Base-by-base conservation (phyloP, 2,888 invertebrate genomes). In the Aporophyla lueneburgensis region DNA sequence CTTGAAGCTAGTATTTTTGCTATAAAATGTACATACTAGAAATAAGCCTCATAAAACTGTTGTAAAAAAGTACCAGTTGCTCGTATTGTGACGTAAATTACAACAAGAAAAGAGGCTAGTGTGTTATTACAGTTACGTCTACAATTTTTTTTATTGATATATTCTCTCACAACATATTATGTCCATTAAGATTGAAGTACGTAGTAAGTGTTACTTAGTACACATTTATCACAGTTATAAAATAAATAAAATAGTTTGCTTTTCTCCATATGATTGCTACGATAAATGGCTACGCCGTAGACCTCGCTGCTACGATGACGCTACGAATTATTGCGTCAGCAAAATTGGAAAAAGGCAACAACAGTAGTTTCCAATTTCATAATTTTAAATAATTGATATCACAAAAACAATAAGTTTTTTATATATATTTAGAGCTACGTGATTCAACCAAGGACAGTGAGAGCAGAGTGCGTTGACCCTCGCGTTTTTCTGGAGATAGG, bases 261-360 rank as follows among this genome's bases (percentile, higher is more conserved):
- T 6, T 43, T 16, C 14, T 14, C 14, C 40, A 33, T 24, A 19
- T 27, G 59, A 49, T 21, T 43, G 71, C 80, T 84, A 84, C 68
- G 71, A 56, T 19, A 59, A 71, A 68, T 16, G 12, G 71, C 82
- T 82, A 82, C 82, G 84, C 16, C 84, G 82, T 80, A 84, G 82
- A n/a, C 65, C 24, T 51, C 65, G 84, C 76, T 24, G 71, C 81
- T 27, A 76, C 61, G 61, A n/a, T 0, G 58, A 19, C 40, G 24
- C 46, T 71, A 53, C 40, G 56, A 58, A 43, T 33, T 24, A 58
- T 61, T 51, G 16, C 46, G 24, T 21, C n/a, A 62, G 21, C 7
- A 14, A 68, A 70, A 74, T 54, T 27, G 43, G n/a, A 62, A 70
- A 21, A 58, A 14, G 5, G 1, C n/a, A 54, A 54, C 19, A 40